A percentile compares a stretch with the other conserved stretches of the same genome.
Conservation (phyloP, 2,797 vertebrate genomes). For the Distichodus sexfasciatus region DNA sequence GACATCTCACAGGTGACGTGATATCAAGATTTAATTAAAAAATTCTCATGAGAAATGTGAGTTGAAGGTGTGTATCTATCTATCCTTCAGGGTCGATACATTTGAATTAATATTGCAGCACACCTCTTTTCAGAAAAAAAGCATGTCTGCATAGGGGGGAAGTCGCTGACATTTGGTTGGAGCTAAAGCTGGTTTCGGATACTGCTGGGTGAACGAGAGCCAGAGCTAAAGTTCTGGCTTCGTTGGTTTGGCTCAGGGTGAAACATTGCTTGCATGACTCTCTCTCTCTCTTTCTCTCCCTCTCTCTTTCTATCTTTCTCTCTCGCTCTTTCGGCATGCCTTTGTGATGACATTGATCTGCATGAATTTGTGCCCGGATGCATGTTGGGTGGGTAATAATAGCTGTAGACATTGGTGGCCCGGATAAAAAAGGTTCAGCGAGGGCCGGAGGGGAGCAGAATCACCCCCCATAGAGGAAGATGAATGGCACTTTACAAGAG, state of each 20-base stretch:
- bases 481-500: conserved; percentile 33
- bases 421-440: conserved; percentile 32
- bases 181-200: conserved; percentile 3
- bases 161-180: conserved; percentile 10
- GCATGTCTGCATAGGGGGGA: conserved; percentile 58
- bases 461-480: conserved; percentile 24
- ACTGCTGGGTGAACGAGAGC: not conserved
- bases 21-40: conserved; percentile 75
- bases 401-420: conserved; percentile 19
- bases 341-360: conserved; percentile 46
- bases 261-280: conserved; percentile 36
- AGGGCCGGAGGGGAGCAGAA: conserved; percentile 22
- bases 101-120: conserved; percentile 62
- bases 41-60: conserved; percentile 55
- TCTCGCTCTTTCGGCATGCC: conserved; percentile 23
- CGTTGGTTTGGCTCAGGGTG: conserved; percentile 11
- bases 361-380: conserved; percentile 39
- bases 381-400: conserved; percentile 38
- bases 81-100: conserved; percentile 49
- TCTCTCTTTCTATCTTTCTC: too few relatives aligned
- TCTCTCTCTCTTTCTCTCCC: not conserved
- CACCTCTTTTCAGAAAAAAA: conserved; percentile 42
- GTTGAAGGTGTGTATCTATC: conserved; percentile 56
- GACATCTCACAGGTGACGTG: conserved; percentile 65
- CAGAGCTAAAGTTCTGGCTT: conserved; percentile 25